Base-by-base conservation (phyloP, 2,888 invertebrate species). In the Chalcis sispes region DNA sequence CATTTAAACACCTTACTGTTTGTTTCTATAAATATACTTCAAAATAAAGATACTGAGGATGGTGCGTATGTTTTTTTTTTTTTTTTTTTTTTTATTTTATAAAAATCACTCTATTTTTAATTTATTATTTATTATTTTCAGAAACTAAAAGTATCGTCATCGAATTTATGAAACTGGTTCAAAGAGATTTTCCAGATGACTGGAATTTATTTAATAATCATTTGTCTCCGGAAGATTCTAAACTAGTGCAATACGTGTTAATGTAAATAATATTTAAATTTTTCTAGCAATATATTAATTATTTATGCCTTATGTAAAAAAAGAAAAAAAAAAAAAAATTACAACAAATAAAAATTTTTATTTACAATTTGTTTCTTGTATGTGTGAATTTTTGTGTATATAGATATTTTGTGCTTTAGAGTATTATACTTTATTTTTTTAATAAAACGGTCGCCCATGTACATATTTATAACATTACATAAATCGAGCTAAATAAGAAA, bases 121-220 rank as follows among this genome's bases (percentile, higher is more conserved):
- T 64, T 40, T 10, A 36, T 8, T 40, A 40, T 74, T 61, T 78
- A 10, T 29, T 23, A 77, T 79, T 89, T 89, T 23, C 86, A 92
- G 92, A 91, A 83, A 87, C 90, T 0, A 89, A 89, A 82, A 86
- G 83, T 69, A 82, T 90, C 58, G 87, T 92, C 2, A 80, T 89
- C n/a, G 90, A 90, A 56, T 90, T 93, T 70, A 83, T 93, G 58
- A 91, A 90, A 84, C 90, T 90, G 36, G 89, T 91, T 15, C 90
- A 91, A 75, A 88, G 89, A 75, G 91, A 92, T 82, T 93, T 93
- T 82, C 87, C 90, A 0, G 90, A 91, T 42, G 90, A 92, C 80
- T 92, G 91, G 83, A 90, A 89, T 67, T 85, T 84, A 13, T 88
- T 91, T 10, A 89, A 90, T 54, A 83, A 87, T 52, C 85, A 89